Conservation (phyloP, 1,140 invertebrate species). For the Cardiocondyla obscurior region DNA sequence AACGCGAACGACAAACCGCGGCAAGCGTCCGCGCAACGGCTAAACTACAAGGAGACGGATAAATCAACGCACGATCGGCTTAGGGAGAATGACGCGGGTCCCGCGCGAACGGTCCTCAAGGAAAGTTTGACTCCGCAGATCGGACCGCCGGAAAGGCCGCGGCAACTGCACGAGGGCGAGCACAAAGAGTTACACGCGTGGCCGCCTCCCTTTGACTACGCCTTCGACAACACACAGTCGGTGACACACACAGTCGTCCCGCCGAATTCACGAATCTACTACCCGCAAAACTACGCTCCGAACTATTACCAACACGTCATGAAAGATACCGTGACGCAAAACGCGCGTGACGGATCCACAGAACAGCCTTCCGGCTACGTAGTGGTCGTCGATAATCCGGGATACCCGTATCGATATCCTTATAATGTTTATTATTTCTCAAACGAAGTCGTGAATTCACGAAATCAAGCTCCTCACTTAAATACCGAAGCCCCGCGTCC, state of each 20-base stretch:
- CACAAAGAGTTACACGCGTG: constrained; percentile 71
- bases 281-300: neutral
- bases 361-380: constrained; percentile 33
- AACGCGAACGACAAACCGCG: constrained; percentile 63
- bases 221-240: constrained; percentile 69
- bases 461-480: neutral
- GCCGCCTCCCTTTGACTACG: constrained; percentile 77
- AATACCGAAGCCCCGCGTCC: neutral
- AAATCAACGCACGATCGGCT: neutral
- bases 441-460: constrained; percentile 2
- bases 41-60: neutral
- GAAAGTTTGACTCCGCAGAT: constrained; percentile 48
- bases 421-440: constrained; percentile 28
- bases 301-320: constrained; percentile 27
- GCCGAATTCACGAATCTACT: neutral
- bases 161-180: constrained; percentile 72
- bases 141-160: constrained; percentile 50
- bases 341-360: neutral
- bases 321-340: neutral
- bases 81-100: neutral
- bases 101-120: neutral
- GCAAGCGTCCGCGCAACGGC: neutral
- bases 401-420: neutral
- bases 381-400: constrained; percentile 12
- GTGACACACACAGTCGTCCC: constrained; percentile 5